Base-by-base conservation (phyloP, 2,888 invertebrate species). In the Andricus curvator region DNA sequence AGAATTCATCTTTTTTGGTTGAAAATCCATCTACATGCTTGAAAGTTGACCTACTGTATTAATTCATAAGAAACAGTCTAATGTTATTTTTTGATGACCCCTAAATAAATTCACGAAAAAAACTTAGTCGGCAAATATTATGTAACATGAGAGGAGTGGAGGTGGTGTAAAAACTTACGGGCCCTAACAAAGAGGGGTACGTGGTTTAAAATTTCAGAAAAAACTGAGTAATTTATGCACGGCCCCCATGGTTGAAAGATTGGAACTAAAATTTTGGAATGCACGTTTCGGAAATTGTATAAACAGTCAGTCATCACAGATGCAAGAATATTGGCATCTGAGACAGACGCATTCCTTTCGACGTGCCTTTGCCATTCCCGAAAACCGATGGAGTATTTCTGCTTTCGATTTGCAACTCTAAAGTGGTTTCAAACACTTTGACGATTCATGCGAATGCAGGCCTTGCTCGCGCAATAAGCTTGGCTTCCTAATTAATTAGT, bases 401-500 rank as follows among this genome's bases (percentile, higher is more conserved):
- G 33, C 51, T 60, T 74, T 74, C 56, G n/a, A 60, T 74, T 56
- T 33, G 56, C 13, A 56, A 15, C n/a, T 56, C 37, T 11, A 33
- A 56, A 67, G 56, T 60, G 33, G n/a, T 56, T 74, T 60, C n/a
- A n/a, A 74, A 37, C n/a, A 60, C 74, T 37, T 74, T 56, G 70
- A 33, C 51, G 25, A 29, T 64, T 17, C 17, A 29, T 29, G 25
- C 8, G 6, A 64, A 33, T 60, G 74, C 56, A 56, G 56, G 60
- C 74, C 56, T 74, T 56, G 74, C 33, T 22, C 74, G 5, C n/a
- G 74, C 37, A 74, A 74, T 60, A 74, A 74, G 56, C 56, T 74
- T 33, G 56, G 22, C 33, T 74, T 37, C 74, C 13, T 74, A 74
- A 74, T 56, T 74, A 74, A 74, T 74, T 74, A 60, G 74, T 74